phyloP scores from a whole-genome alignment of 2,797 vertebrate genomes.

The Acridotheres tristis region DNA sequence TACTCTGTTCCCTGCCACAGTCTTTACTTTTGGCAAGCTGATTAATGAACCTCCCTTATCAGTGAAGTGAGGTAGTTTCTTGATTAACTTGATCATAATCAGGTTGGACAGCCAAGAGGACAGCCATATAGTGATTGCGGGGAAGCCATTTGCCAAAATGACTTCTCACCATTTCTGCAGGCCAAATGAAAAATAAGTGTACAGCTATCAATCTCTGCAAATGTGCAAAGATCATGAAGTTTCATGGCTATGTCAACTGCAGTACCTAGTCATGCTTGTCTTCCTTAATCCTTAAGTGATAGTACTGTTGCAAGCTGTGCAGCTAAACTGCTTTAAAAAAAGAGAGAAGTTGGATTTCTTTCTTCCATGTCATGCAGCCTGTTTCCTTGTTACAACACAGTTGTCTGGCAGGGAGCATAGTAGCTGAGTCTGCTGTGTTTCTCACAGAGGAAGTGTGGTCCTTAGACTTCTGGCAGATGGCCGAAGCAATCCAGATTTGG shows the following conservation, averaged over 20 bases:
- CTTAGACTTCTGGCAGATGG: neutral
- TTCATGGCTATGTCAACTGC: neutral
- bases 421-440: neutral
- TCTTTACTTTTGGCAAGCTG: neutral
- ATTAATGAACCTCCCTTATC: neutral
- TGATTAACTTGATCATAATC: neutral
- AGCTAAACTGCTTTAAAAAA: neutral
- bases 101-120: neutral
- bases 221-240: neutral
- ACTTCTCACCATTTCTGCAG: neutral
- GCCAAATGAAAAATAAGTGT: neutral
- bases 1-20: neutral
- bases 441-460: neutral
- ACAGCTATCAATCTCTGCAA: neutral
- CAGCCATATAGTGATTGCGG: neutral
- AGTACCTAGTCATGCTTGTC: neutral
- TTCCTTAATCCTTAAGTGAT: neutral
- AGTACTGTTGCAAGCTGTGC: neutral
- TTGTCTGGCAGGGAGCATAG: accelerated
- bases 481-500: neutral
- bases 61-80: neutral
- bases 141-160: neutral
- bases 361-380: neutral
- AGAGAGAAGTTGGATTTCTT: neutral
- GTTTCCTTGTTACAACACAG: neutral